These are phyloP conservation scores for Ips nitidus DNA, from an alignment of 1,140 invertebrate genomes.

Conservation along the genomic window DNA sequence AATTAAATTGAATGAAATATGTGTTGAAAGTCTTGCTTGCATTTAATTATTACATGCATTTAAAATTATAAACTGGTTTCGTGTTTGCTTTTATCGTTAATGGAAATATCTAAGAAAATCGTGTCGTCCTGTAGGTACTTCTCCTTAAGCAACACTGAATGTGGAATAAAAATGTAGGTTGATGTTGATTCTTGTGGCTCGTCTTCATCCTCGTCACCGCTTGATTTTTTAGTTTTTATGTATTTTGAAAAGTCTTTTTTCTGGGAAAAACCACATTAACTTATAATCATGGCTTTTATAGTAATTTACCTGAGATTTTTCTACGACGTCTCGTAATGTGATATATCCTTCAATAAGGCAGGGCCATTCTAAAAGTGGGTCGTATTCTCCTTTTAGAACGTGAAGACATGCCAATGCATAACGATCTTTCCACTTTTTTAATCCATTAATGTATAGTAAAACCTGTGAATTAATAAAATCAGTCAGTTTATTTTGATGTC, in stretches of 20 bases:
- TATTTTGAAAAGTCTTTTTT: constrained; percentile 55
- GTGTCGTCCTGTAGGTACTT: constrained; percentile 67
- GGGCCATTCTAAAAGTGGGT: constrained; percentile 69
- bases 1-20: too few species aligned
- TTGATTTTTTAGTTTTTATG: constrained; percentile 55
- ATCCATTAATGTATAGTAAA: constrained; percentile 67
- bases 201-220: constrained; percentile 54
- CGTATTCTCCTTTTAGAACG: constrained; percentile 67
- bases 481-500: background rate
- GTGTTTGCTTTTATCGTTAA: constrained; percentile 18
- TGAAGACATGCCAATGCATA: constrained; percentile 67
- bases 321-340: constrained; percentile 58
- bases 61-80: constrained; percentile 35
- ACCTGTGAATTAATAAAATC: constrained; percentile 53
- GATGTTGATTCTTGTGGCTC: constrained; percentile 58
- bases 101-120: constrained; percentile 65
- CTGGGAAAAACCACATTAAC: constrained; percentile 37
- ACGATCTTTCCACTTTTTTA: constrained; percentile 71
- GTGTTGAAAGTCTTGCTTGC: too few species aligned
- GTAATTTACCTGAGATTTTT: constrained; percentile 38
- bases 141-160: constrained; percentile 64
- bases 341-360: constrained; percentile 64
- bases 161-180: constrained; percentile 73
- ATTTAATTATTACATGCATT: too few species aligned
- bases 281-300: background rate